Base-by-base conservation (phyloP, 2,888 invertebrate species). In the Chrysomela aeneicollis region DNA sequence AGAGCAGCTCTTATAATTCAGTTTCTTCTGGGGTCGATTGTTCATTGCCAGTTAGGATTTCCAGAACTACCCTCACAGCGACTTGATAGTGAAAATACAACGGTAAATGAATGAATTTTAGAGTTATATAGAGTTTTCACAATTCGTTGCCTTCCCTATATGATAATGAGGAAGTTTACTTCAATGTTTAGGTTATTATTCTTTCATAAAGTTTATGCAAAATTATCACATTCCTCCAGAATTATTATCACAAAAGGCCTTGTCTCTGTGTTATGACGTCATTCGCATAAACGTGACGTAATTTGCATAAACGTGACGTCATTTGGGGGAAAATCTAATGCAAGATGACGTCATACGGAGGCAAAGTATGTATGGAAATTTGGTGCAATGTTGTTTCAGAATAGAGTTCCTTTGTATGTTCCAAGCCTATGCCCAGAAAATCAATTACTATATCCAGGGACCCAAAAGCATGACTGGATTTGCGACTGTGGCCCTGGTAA, bases 381-480 rank as follows among this genome's bases (percentile, higher is more conserved):
- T n/a, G n/a, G n/a, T n/a, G n/a, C n/a, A n/a, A n/a, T n/a, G n/a
- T n/a, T n/a, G n/a, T n/a, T 66, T 55, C 58, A 75, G 74, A 68
- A 63, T 17, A 59, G 73, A 59, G 68, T 75, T 6, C 75, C 75
- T 2, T 22, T 74, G 3, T 72, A 67, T 52, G 81, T 86, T 22
- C 89, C 89, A 0, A 83, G 85, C 0, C 82, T 81, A 73, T 92
- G 92, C 75, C 85, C 87, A 1, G 82, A 83, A 47, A 87, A 89
- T 76, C 89, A 92, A 82, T 77, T 89, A 0, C 85, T 86, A 6
- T 92, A 91, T 77, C 90, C 90, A 0, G 90, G 90, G 1, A 87
- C 88, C 71, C 87, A 87, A 71, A 83, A 82, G 57, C 67, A 69
- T 66, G 88, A 88, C 70, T 90, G 89, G 89, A 86, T 90, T 58